phyloP scores from a whole-genome alignment of 2,113 vertebrate species.

The Alethe castanea region DNA sequence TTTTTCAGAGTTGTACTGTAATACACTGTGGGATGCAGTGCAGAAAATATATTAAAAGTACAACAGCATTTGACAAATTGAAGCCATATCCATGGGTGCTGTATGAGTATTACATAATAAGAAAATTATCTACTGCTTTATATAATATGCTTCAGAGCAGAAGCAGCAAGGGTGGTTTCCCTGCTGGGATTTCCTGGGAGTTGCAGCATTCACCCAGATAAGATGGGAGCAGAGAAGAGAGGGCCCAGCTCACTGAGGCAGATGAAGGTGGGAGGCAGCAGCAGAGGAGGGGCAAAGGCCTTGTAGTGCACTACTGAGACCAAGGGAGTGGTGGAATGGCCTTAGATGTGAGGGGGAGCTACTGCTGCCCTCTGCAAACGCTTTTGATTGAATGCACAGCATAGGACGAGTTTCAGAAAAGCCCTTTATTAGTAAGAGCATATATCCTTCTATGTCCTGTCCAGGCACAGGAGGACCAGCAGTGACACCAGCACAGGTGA shows the following conservation, averaged over 20 bases:
- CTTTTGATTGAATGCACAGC: background rate
- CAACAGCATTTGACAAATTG: background rate
- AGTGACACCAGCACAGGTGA: background rate
- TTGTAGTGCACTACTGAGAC: fast-evolving
- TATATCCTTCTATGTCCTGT: background rate
- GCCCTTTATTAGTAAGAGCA: background rate
- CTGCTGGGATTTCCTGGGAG: background rate
- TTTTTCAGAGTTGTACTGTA: background rate
- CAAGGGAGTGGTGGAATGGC: background rate
- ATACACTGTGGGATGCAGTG: background rate
- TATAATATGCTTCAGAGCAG: background rate
- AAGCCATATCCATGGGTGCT: background rate
- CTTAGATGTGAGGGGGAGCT: fast-evolving
- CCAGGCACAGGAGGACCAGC: background rate
- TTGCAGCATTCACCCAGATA: background rate
- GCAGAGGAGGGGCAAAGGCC: background rate
- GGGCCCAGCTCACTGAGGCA: background rate
- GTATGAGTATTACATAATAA: background rate
- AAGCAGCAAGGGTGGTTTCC: background rate
- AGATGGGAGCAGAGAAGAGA: background rate
- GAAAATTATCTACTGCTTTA: background rate
- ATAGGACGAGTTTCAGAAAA: fast-evolving
- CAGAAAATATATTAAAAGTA: background rate
- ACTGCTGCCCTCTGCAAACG: background rate
- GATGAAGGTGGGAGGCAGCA: background rate